Percentiles rank a stretch among this genome's conserved stretches.
Evolutionary conservation across 1,140 invertebrate genomes (phyloP).

Genomic region (Drosophila sucinea): DNA sequence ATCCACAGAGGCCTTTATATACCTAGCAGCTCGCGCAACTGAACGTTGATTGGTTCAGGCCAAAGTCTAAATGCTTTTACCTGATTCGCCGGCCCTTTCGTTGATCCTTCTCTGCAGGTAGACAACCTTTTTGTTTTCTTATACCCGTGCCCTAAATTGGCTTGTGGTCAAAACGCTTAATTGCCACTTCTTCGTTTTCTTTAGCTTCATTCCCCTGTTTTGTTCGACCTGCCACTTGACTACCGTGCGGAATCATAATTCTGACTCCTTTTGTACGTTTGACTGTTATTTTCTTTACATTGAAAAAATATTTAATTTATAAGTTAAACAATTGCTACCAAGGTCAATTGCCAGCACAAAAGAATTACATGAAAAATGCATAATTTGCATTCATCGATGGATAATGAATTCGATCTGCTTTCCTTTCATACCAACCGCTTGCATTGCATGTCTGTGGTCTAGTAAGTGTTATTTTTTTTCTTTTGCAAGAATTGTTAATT

Average conservation of each 20-base stretch:
- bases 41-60: constrained; percentile 54
- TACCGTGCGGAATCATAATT: constrained; percentile 41
- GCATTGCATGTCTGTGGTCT: constrained; percentile 75
- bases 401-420: constrained; percentile 9
- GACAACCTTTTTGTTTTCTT: constrained; percentile 24
- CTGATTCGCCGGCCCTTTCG: constrained; percentile 57
- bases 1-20: constrained; percentile 44
- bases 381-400: constrained; percentile 19
- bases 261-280: constrained; percentile 38
- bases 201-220: constrained; percentile 15
- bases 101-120: constrained; percentile 28
- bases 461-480: constrained; percentile 31
- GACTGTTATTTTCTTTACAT: constrained; percentile 8
- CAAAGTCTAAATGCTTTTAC: constrained; percentile 32
- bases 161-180: constrained; percentile 83
- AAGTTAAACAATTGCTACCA: constrained; percentile 65
- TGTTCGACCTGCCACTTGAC: constrained; percentile 62
- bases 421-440: constrained; percentile 8
- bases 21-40: constrained; percentile 15
- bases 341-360: constrained; percentile 59
- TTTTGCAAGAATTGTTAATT: constrained; percentile 32
- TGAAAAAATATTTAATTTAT: constrained; percentile 44
- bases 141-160: constrained; percentile 70
- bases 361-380: constrained; percentile 22
- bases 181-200: constrained; percentile 38